Conservation (phyloP, 2,888 invertebrate species). For the Mythimna albipuncta region DNA sequence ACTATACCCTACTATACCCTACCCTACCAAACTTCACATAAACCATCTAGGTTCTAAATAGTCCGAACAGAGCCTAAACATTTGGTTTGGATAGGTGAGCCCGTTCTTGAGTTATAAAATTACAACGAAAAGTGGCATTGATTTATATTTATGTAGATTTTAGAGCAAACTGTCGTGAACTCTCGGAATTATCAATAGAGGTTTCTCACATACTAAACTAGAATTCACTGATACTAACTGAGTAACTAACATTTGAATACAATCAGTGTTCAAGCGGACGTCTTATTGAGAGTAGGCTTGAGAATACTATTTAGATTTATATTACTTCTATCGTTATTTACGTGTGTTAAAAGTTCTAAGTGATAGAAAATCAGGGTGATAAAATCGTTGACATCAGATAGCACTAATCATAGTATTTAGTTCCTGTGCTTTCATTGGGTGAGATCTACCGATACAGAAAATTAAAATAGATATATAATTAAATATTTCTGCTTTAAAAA, state of each 20-base stretch:
- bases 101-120: too few species aligned
- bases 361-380: background rate
- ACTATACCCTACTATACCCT: too few species aligned
- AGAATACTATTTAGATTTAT: background rate
- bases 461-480: background rate
- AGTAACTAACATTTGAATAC: background rate
- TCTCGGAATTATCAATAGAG: too few species aligned
- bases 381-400: constrained; percentile 1
- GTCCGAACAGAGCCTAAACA: too few species aligned
- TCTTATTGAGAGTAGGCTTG: constrained; percentile 10
- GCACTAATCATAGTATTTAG: too few species aligned
- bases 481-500: background rate
- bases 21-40: too few species aligned
- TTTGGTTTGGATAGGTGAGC: too few species aligned
- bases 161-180: too few species aligned
- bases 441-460: background rate
- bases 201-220: too few species aligned
- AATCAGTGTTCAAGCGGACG: constrained; percentile 37
- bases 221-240: constrained; percentile 62
- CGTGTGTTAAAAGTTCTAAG: background rate
- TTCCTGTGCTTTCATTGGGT: background rate
- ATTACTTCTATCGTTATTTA: background rate
- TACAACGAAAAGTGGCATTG: too few species aligned
- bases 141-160: too few species aligned
- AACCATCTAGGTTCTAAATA: too few species aligned